Conservation (phyloP, 2,113 vertebrate species). For the Cephalopterus ornatus region DNA sequence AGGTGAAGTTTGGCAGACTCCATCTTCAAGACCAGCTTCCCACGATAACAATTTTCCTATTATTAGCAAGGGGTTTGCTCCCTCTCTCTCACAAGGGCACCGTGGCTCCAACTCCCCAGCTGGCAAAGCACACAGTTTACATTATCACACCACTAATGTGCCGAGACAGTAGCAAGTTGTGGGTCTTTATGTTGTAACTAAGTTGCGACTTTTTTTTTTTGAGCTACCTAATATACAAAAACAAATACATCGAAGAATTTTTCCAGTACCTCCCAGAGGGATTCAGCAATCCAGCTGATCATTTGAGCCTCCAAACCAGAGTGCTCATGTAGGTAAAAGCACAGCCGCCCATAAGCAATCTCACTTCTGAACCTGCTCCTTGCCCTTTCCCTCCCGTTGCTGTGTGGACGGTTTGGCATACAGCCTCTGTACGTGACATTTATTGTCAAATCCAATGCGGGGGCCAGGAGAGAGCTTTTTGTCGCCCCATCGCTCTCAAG, state of each 20-base stretch:
- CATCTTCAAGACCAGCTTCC: conserved; percentile 53
- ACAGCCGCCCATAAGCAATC: neutral
- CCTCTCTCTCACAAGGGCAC: conserved; percentile 64
- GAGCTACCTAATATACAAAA: neutral
- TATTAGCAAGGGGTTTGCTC: conserved; percentile 47
- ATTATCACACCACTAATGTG: conserved; percentile 55
- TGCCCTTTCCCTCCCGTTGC: neutral
- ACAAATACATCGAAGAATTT: neutral
- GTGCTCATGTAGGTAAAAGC: neutral
- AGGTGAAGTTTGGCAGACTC: conserved; percentile 78
- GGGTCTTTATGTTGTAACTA: neutral
- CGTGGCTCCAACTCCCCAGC: conserved; percentile 61
- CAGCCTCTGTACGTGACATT: neutral
- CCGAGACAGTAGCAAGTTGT: conserved; percentile 5
- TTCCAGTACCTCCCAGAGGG: neutral
- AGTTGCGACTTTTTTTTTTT: neutral
- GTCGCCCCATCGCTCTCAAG: fast-evolving
- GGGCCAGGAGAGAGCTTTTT: neutral
- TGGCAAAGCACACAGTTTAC: conserved; percentile 59
- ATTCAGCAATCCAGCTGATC: neutral
- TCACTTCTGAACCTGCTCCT: neutral
- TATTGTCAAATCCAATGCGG: neutral
- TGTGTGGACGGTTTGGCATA: neutral
- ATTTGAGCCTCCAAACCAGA: neutral
- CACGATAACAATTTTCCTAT: conserved; percentile 63